Base-by-base conservation (phyloP, 2,113 vertebrate species). In the Oncorhynchus masou region DNA sequence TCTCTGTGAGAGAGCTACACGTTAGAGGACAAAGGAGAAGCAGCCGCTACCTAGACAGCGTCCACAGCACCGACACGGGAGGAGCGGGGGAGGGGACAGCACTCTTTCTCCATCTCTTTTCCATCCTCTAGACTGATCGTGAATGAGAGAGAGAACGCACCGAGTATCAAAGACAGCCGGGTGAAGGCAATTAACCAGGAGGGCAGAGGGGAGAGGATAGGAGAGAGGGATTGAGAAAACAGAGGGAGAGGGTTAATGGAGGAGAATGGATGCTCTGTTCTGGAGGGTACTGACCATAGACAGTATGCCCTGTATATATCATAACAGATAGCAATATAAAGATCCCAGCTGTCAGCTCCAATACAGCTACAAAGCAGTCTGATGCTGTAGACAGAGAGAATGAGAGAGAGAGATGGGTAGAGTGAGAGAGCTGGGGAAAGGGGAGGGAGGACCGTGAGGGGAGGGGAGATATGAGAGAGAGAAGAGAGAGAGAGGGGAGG, bases 11-110 rank as follows among this genome's bases (percentile, higher is more conserved):
- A 62, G 79, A 79, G 49, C 74, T 66, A 74, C 81, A 87, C 27
- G 24, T 74, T 34, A 78, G 73, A 73, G 81, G 84, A 91, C 88
- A 91, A 88, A 90, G 86, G 77, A 66, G 27, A 16, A 84, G 78
- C 65, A 76, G 84, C 64, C 70, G 13, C 75, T 77, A 22, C 67
- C 62, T 74, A 69, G 78, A 74, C 67, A 74, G 76, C 81, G 16
- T 24, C 25, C 60, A 73, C 39, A 65, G n/a, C 1, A 25, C 60
- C 29, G 62, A 39, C 70, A 7, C 29, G 27, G 13, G 34, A 3
- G 73, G 24, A 74, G 75, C 62, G 79, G 85, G 79, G 84, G 80
- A 73, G 68, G 83, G 82, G 79, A 49, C 39, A 25, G 45, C 39
- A 66, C 62, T 67, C 60, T 74, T 64, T 51, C 11, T 59, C 51